Base-by-base conservation (phyloP, 2,888 invertebrate genomes). In the Andrena marginata region DNA sequence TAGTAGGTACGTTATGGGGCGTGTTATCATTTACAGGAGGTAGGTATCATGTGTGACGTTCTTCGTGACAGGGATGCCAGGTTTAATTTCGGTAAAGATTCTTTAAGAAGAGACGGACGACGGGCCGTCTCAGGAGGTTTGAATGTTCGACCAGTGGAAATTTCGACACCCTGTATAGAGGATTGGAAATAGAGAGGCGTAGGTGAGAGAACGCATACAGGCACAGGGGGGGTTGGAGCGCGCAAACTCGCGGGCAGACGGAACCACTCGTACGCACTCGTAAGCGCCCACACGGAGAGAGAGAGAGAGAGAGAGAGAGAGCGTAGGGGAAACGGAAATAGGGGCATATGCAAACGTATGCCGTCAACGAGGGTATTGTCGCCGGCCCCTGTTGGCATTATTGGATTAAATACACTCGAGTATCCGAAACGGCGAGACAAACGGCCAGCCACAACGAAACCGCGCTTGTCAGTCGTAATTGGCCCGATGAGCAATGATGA, bases 391-490 rank as follows among this genome's bases (percentile, higher is more conserved):
- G 83, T 78, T 71, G 67, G 78, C 64, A 78, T 82, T 84, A 84
- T 84, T 82, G 82, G 84, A 84, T 84, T 84, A 84, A 82, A 82
- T 84, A 82, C 84, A 84, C 74, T 83, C 73, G 83, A 83, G 82
- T 68, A 71, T 78, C 82, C 83, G 78, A 56, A 83, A 82, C 78
- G 77, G 60, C 26, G 77, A 73, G 82, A 83, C 82, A 77, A 80
- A 83, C 77, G 80, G 72, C 73, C 77, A 60, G 68, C 82, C 76
- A 13, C 82, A 80, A 80, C 82, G 80, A 82, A 82, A 82, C 80
- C 82, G 51, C 76, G 80, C 77, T 77, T 72, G 82, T 81, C 82
- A 77, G 77, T 77, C 68, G 81, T 81, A 82, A 82, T 82, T 77
- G 77, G 68, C 71, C 59, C 81, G 77, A 80, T 80, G 60, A 74